Evolutionary conservation across 1,140 invertebrate genomes (phyloP), one percentile per base, ranked within the genome.

Genomic region (Periplaneta americana): DNA sequence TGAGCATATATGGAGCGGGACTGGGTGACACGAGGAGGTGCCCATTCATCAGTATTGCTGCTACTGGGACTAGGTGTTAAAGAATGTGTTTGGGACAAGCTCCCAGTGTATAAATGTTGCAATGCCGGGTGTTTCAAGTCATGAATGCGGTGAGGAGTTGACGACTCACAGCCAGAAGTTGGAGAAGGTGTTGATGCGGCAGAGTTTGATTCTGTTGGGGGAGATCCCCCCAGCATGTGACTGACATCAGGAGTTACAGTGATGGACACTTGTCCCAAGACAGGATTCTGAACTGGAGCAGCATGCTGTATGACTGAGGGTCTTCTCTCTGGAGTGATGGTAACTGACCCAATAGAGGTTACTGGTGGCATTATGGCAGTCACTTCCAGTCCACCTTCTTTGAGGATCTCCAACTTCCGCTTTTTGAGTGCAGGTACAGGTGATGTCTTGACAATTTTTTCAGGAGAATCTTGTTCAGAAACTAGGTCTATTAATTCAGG

Each of bases 321-420:
- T 83, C 86, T 83, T 75, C 57, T 81, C 81, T 87, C 85, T 84
- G 86, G 85, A 34, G 75, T 81, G 17, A 81, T 48, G 3, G 75
- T 79, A n/a, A 81, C 79, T 35, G 80, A 76, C 4, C 36, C 75
- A 17, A 81, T 80, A 13, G 86, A 83, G 8, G 84, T 81, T 78
- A 88, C 87, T 66, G 48, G 48, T n/a, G 48, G 48, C 36, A 85
- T 88, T 0, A 94, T 90, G 0, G 93, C 90, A 0, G 93, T 94
- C 0, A 94, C 93, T 85, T 95, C 93, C 10, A 94, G 87, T 0
- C 94, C 94, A 8, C 93, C 91, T 80, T 94, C 92, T 78, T 93
- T 92, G 32, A 95, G 87, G 34, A 94, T 94, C 79, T 95, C 94
- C 11, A 95, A 87, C 84, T 94, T 94, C 78, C 92, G 91, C 84